These are phyloP conservation scores for Amblyopsis rosae DNA, from an alignment of 2,113 vertebrate genomes.

Conservation along the genomic window DNA sequence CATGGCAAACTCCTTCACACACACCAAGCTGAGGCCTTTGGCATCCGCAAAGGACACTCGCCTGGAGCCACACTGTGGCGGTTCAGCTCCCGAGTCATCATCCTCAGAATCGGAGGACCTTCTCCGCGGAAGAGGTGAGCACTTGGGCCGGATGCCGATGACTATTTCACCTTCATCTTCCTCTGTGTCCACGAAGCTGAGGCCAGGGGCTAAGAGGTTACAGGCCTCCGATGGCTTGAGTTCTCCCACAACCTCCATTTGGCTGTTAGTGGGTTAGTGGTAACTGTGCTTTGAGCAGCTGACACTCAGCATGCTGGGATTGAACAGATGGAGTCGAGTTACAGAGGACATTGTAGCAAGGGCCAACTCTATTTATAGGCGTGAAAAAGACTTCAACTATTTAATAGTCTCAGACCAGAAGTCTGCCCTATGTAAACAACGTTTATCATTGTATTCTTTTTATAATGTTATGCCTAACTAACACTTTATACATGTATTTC, in stretches of 20 bases:
- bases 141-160: conserved; percentile 68
- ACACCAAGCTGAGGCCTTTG: conserved; percentile 89
- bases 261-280: conserved; percentile 72
- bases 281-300: conserved; percentile 76
- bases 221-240: conserved; percentile 65
- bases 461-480: background rate
- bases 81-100: conserved; percentile 66
- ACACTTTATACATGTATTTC: conserved; percentile 1
- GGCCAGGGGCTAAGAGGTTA: conserved; percentile 52
- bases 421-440: conserved; percentile 1
- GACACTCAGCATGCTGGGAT: conserved; percentile 86
- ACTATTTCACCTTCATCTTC: conserved; percentile 65
- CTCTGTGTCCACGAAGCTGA: conserved; percentile 50
- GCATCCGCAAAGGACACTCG: conserved; percentile 95
- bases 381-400: conserved; percentile 80
- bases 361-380: conserved; percentile 94
- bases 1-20: conserved; percentile 87
- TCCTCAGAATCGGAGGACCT: conserved; percentile 60
- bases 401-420: conserved; percentile 69
- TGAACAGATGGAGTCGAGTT: conserved; percentile 91
- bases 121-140: conserved; percentile 72
- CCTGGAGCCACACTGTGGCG: conserved; percentile 66
- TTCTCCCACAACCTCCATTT: conserved; percentile 86
- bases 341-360: conserved; percentile 92
- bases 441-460: background rate